Percentiles rank a stretch among this genome's conserved stretches.
Conservation (phyloP, 2,888 invertebrate species). For the Gibbula magus region DNA sequence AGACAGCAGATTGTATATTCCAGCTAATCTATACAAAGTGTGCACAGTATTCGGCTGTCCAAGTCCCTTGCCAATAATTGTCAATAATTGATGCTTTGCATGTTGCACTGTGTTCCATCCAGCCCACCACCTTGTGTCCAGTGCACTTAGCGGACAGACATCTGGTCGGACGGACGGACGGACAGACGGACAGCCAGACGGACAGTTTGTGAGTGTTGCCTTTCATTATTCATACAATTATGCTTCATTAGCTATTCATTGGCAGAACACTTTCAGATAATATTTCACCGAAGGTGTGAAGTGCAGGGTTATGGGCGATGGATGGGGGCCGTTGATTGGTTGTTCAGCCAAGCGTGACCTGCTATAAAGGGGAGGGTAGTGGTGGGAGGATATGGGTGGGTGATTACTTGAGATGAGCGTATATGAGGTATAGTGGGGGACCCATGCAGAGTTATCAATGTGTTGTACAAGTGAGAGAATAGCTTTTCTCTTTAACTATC, state of each 20-base stretch:
- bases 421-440: neutral
- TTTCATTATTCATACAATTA: constrained; percentile 1
- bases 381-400: neutral
- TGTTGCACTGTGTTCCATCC: neutral
- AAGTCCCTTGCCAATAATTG: neutral
- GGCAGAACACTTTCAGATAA: neutral
- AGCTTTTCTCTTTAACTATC: too few relatives aligned
- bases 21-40: too few relatives aligned
- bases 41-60: too few relatives aligned
- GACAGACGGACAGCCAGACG: neutral
- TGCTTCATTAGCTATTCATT: constrained; percentile 1
- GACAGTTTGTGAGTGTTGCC: neutral
- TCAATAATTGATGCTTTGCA: neutral
- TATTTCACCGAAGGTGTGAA: neutral
- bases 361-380: neutral
- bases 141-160: neutral
- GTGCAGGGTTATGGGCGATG: too few relatives aligned
- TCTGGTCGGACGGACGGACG: neutral
- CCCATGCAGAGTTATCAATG: too few relatives aligned
- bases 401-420: neutral
- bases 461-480: too few relatives aligned
- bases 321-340: too few relatives aligned
- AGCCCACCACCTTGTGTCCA: neutral
- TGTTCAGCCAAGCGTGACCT: too few relatives aligned
- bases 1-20: too few relatives aligned